Percentiles rank a stretch among this genome's conserved stretches.
Evolutionary conservation across 1,140 invertebrate genomes (phyloP).

Genomic region (Papilio helenus): DNA sequence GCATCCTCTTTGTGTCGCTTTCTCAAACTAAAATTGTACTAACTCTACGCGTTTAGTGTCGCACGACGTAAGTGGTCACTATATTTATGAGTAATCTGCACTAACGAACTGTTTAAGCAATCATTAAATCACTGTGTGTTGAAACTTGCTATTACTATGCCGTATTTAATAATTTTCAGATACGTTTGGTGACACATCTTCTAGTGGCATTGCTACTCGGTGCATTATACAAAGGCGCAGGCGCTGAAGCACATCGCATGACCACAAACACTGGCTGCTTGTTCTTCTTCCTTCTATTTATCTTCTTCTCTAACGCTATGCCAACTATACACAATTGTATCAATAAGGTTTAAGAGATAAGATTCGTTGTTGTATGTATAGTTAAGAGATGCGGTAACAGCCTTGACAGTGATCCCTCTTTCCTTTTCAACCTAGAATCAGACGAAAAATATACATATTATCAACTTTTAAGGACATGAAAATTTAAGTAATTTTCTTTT

Average conservation of each 20-base stretch:
- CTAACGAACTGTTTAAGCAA: too few relatives aligned
- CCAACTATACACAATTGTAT: slow-evolving; percentile 96
- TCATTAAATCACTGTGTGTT: not conserved
- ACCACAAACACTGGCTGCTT: slow-evolving; percentile 90
- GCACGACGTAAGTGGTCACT: too few relatives aligned
- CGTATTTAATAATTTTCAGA: slow-evolving; percentile 71
- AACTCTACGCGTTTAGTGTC: too few relatives aligned
- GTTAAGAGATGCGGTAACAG: slow-evolving; percentile 96
- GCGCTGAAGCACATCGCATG: slow-evolving; percentile 87
- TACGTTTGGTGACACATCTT: slow-evolving; percentile 89
- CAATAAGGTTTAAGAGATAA: slow-evolving; percentile 98
- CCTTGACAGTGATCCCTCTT: slow-evolving; percentile 98
- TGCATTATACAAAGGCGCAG: slow-evolving; percentile 91
- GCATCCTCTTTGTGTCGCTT: too few relatives aligned
- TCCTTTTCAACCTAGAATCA: slow-evolving; percentile 93
- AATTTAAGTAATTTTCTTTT: not conserved
- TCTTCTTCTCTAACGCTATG: slow-evolving; percentile 95
- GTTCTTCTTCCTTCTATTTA: slow-evolving; percentile 93
- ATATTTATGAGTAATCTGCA: too few relatives aligned
- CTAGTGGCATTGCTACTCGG: slow-evolving; percentile 91
- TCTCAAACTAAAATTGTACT: too few relatives aligned
- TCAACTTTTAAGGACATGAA: not conserved
- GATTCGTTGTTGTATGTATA: slow-evolving; percentile 87
- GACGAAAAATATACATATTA: slow-evolving; percentile 40
- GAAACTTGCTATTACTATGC: not conserved